Evolutionary conservation across 2,888 invertebrate species (phyloP), one percentile per base, ranked within the genome.

Genomic region (Conomelus anceps): DNA sequence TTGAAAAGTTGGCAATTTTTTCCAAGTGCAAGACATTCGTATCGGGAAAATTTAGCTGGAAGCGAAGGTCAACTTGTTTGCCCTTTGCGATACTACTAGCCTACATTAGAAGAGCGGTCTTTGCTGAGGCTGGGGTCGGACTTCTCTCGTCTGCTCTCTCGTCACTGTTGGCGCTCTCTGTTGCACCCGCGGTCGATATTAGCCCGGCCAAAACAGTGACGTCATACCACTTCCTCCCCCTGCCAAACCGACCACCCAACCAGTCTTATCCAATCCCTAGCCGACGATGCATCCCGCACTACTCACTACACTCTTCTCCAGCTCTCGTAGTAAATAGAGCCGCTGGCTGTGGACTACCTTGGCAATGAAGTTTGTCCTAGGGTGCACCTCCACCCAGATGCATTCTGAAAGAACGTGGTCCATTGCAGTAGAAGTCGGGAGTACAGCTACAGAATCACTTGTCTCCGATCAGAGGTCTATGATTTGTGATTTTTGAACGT

Each of bases 181-280:
- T 26, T n/a, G 85, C 86, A 26, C 24, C 29, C 86, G 86, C 86
- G 86, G 86, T 86, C 86, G 86, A 86, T 86, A 86, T 86, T 86
- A 86, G 86, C 86, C 86, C 24, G 86, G 86, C 86, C 86, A 86
- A 86, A 63, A 86, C 86, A 26, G 86, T 86, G 86, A 86, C 86
- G 86, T 86, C 86, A 86, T 86, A 86, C 20, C 86, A 13, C 84
- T 84, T 17, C 26, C 29, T 22, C 7, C 86, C 24, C 86, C 86
- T 24, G 3, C 86, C 84, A n/a, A n/a, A n/a, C n/a, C n/a, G n/a
- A n/a, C n/a, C n/a, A n/a, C n/a, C n/a, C n/a, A n/a, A n/a, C n/a
- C n/a, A n/a, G n/a, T n/a, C n/a, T n/a, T n/a, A n/a, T n/a, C n/a
- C n/a, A n/a, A n/a, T n/a, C n/a, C 3, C n/a, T 7, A 63, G 63